Conservation (phyloP, 2,797 vertebrate species). For the Acanthurus lineatus region DNA sequence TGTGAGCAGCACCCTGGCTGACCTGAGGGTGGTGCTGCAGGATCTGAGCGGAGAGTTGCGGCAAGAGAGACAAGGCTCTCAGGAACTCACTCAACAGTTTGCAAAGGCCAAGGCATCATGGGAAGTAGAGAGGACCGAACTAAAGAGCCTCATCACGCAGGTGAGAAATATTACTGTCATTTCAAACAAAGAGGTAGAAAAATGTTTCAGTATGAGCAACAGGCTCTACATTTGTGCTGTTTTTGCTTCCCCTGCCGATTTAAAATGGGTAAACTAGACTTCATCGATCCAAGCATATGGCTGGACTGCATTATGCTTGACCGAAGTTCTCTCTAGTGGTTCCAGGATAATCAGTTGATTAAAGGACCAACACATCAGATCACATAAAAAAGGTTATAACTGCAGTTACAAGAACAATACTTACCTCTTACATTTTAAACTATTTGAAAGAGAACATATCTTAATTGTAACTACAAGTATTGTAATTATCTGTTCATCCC, state of each 20-base stretch:
- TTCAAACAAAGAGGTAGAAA: neutral
- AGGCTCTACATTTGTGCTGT: neutral
- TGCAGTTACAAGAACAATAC: no score
- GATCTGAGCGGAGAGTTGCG: slow-evolving; percentile 93
- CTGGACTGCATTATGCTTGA: no score
- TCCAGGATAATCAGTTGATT: no score
- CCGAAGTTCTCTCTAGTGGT: no score
- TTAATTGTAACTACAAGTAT: no score
- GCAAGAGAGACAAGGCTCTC: slow-evolving; percentile 92
- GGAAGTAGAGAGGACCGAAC: slow-evolving; percentile 95
- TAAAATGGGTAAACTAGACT: neutral
- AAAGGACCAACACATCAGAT: no score
- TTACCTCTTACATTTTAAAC: no score
- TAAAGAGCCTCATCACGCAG: slow-evolving; percentile 91
- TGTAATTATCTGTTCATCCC: no score
- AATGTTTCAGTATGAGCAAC: neutral
- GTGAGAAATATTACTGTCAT: slow-evolving; percentile 69
- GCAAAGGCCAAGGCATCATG: slow-evolving; percentile 97
- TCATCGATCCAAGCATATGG: no score
- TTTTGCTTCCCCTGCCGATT: neutral
- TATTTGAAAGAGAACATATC: no score
- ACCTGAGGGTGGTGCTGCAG: slow-evolving; percentile 93
- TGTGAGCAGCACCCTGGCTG: slow-evolving; percentile 91
- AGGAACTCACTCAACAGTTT: slow-evolving; percentile 98
- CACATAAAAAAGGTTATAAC: no score